Conservation (phyloP, 2,113 vertebrate species). For the Muntiacus muntjak region DNA sequence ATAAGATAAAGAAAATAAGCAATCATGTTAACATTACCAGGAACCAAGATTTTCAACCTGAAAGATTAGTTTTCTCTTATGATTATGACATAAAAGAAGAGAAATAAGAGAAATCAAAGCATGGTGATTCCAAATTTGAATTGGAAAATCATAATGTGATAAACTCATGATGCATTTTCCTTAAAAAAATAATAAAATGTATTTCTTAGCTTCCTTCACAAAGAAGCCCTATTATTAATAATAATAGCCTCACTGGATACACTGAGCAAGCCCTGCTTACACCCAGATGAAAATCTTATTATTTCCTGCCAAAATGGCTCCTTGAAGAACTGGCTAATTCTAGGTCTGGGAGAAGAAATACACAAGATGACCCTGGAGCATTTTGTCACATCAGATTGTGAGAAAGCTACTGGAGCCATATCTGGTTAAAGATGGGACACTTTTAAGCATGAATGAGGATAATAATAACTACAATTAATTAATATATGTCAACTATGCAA, state of each 20-base stretch:
- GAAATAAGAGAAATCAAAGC: not conserved
- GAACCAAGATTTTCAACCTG: conserved; percentile 8
- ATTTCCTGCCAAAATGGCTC: not conserved
- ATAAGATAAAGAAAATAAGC: not conserved
- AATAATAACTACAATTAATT: not conserved
- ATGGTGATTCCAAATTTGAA: not conserved
- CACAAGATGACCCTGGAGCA: not conserved
- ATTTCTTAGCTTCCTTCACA: not conserved
- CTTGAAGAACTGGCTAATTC: not conserved
- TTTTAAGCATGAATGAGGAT: not conserved
- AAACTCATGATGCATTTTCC: not conserved
- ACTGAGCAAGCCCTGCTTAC: not conserved
- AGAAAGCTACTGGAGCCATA: not conserved
- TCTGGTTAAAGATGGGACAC: not conserved
- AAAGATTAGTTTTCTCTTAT: conserved; percentile 15
- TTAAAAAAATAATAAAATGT: not conserved
- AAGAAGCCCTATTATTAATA: not conserved
- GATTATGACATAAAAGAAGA: not conserved
- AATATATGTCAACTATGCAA: not conserved
- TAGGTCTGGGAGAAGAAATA: not conserved
- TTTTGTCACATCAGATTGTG: not conserved
- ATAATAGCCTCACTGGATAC: not conserved
- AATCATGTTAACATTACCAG: not conserved
- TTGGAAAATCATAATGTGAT: not conserved
- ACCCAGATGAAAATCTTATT: not conserved